Evolutionary conservation across 1,140 invertebrate species (phyloP), one percentile per base, ranked within the genome.

Genomic region (Anadara kagoshimensis): DNA sequence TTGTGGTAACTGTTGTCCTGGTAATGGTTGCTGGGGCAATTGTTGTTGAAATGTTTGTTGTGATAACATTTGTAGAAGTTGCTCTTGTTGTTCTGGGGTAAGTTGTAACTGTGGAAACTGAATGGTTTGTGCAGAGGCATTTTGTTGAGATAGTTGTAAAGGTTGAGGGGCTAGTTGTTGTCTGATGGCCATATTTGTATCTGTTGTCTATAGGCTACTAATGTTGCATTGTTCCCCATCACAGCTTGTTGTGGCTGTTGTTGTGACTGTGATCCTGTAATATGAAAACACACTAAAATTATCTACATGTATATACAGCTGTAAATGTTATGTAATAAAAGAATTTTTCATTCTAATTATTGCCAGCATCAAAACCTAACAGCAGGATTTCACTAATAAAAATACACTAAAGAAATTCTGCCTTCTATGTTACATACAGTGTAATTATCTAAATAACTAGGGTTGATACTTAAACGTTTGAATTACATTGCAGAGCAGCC

Each of bases 1-100:
- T 22, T 69, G 66, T 47, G 47, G 66, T 51, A 69, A 53, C 45
- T 64, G 62, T 53, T 64, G 62, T 18, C 62, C 62, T 53, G 62
- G 45, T 16, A 64, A 41, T 20, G 62, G 45, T 47, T 74, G 74
- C 47, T 58, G 24, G 24, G 68, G 73, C 56, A 62, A 65, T 41
- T 75, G 75, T 61, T 80, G 78, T 59, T 79, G 75, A 58, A 75
- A 66, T 20, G 68, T 69, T 54, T 69, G 79, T 53, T 73, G 76
- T 14, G 57, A 85, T 71, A 87, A 78, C 79, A 82, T 84, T 58
- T 88, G 88, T 78, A 90, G 89, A 14, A 90, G 90, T 77, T 90
- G 89, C 20, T 91, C 84, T 69, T 90, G 85, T 44, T 80, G 84
- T 54, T 82, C 80, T 4, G 78, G 80, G 26, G 78, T 80, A 16